Evolutionary conservation across 1,140 invertebrate species (phyloP).

Genomic region (Bombus superbus): DNA sequence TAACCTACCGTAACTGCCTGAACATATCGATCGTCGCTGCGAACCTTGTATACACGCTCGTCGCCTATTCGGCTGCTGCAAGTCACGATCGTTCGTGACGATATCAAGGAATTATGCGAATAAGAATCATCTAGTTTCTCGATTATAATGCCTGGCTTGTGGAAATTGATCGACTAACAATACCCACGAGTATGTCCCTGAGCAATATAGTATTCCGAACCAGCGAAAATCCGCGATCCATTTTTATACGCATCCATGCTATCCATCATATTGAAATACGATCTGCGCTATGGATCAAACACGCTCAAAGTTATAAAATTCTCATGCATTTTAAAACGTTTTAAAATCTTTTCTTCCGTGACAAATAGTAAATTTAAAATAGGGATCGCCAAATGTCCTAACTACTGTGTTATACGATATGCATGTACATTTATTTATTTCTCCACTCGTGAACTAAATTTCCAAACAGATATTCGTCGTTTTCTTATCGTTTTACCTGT

Average conservation of each 20-base stretch:
- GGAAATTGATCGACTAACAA: not conserved
- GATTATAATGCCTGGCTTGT: not conserved
- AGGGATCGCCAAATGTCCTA: not conserved
- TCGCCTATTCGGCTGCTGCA: too few relatives aligned
- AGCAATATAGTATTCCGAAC: not conserved
- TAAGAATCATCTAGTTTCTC: not conserved
- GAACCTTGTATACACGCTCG: not conserved
- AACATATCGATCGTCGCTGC: conserved; percentile 36
- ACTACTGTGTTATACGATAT: too few relatives aligned
- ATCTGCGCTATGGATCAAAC: not conserved
- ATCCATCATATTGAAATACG: conserved; percentile 10
- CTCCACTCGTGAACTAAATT: not conserved
- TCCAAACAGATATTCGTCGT: too few relatives aligned
- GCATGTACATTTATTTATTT: not conserved
- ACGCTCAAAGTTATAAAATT: not conserved
- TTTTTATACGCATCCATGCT: not conserved
- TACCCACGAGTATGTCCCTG: not conserved
- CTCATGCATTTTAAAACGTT: not conserved
- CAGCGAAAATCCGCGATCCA: not conserved
- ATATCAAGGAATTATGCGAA: not conserved
- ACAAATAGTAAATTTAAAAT: not conserved
- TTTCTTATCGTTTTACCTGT: not conserved
- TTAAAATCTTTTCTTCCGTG: too few relatives aligned
- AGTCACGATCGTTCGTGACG: conserved; percentile 11
- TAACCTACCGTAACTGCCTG: conserved; percentile 33